Base-by-base conservation (phyloP, 1,140 invertebrate genomes). In the Cotesia typhae region DNA sequence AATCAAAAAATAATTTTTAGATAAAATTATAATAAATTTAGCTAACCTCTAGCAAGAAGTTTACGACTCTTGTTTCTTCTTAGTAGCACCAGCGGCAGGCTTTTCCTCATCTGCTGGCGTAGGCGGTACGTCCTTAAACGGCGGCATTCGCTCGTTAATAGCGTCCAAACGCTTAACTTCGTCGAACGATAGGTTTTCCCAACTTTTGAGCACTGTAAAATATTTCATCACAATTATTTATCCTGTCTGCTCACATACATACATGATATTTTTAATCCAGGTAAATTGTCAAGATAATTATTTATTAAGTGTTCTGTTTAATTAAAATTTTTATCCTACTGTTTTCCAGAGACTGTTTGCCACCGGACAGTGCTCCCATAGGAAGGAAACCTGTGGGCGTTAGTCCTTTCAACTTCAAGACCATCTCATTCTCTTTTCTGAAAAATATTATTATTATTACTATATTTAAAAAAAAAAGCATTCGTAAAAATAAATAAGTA, bases 111-210 rank as follows among this genome's bases (percentile, higher is more conserved):
- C 84, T 38, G 84, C 87, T 38, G 90, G 90, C 28, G 90, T 90
- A 65, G 94, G 92, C 9, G 90, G 90, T 17, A 94, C 94, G 85
- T 96, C 95, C 80, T 94, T 94, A 74, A 95, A 88, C 14, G 98
- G 98, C 63, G 98, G 98, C 97, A 99, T 99, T 77, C 98, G 92
- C 89, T 99, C 98, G 88, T 99, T 99, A 84, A 99, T 97, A 80
- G 98, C 97, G 89, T 99, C 98, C 80, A 99, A 89, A 69, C 96
- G 97, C 87, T 99, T 99, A 67, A 98, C 98, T 88, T 99, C 98
- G 84, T 97, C 98, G 89, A 99, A 99, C 80, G 95, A 97, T 76
- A 95, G 96, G 80, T 98, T 98, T 89, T 98, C 98, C 89, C 99
- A 97, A 74, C 98, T 98, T 90, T 97, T 96, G 81, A 99, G 89